Conservation (phyloP, 2,888 invertebrate species). For the Charanyca ferruginea region DNA sequence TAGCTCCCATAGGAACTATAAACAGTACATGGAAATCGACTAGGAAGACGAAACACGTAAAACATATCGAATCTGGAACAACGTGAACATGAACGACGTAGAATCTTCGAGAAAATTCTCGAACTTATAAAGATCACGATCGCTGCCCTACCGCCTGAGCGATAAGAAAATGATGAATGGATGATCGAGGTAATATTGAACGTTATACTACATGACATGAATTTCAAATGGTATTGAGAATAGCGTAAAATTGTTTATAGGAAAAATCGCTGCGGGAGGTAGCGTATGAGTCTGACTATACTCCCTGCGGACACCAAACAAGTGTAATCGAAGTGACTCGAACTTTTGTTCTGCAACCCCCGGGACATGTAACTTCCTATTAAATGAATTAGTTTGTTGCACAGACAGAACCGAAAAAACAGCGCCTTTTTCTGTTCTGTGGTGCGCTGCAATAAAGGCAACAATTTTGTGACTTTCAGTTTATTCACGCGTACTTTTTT, state of each 20-base stretch:
- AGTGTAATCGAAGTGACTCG: constrained; percentile 72
- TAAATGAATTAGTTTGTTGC: constrained; percentile 72
- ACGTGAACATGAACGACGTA: constrained; percentile 38
- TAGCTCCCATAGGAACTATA: constrained; percentile 69
- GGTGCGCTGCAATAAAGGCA: constrained; percentile 20
- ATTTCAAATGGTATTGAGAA: constrained; percentile 46
- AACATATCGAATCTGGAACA: constrained; percentile 67
- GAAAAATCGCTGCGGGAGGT: constrained; percentile 40
- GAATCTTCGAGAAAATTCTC: constrained; percentile 45
- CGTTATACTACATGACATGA: constrained; percentile 34
- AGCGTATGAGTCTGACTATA: constrained; percentile 47
- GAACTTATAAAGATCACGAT: constrained; percentile 51
- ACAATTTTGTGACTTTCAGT: background rate
- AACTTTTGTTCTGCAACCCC: constrained; percentile 59
- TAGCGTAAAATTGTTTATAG: constrained; percentile 39
- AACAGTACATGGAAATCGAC: constrained; percentile 72
- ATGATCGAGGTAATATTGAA: constrained; percentile 51
- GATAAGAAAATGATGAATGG: constrained; percentile 59
- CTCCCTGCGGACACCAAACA: constrained; percentile 61
- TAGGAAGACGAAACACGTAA: constrained; percentile 68
- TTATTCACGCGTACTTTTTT: background rate
- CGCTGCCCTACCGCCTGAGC: constrained; percentile 38
- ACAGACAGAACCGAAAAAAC: too few relatives aligned
- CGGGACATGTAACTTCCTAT: constrained; percentile 63
- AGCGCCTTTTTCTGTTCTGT: too few relatives aligned